Base-by-base conservation (phyloP, 2,113 vertebrate species). In the Syngnathoides biaculeatus region DNA sequence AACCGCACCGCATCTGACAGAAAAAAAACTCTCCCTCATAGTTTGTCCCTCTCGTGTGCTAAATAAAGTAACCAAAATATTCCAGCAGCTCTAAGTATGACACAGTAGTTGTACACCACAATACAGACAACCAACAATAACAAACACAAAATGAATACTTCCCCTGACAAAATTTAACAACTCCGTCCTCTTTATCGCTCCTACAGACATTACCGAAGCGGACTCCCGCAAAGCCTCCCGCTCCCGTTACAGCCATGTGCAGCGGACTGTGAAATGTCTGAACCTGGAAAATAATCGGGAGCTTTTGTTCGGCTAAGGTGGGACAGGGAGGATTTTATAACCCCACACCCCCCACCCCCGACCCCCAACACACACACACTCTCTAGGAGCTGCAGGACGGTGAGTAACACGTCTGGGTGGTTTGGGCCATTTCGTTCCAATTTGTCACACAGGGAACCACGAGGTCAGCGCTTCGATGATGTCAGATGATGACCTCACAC, bases 231-330 rank as follows among this genome's bases (percentile, higher is more conserved):
- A 77, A 73, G 73, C 65, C 62, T 27, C 47, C 80, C 17, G 75
- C 62, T 27, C 47, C 80, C 17, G 75, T 79, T 84, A 71, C 72
- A 77, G 35, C 74, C 79, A 83, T 85, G 84, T 86, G 81, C 78
- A 87, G 79, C 77, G 78, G 86, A 86, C 86, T 76, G 84, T 84
- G 79, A 85, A 84, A 83, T 71, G 67, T 81, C 61, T 74, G 71
- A 81, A 81, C 74, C 72, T 85, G 78, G 74, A 73, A 78, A 81
- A 80, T 80, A 79, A 84, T 81, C 77, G 78, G 69, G 75, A 75
- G 27, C 69, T 72, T 79, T 81, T 81, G 79, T 84, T 71, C 73
- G 64, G 79, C 74, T 74, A 63, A 74, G 71, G 63, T 75, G 69
- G 45, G 72, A 65, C 65, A 62, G 59, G 61, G 72, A 73, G 58